Conservation (phyloP, 1,140 invertebrate species). For the Meloidogyne floridensis region DNA sequence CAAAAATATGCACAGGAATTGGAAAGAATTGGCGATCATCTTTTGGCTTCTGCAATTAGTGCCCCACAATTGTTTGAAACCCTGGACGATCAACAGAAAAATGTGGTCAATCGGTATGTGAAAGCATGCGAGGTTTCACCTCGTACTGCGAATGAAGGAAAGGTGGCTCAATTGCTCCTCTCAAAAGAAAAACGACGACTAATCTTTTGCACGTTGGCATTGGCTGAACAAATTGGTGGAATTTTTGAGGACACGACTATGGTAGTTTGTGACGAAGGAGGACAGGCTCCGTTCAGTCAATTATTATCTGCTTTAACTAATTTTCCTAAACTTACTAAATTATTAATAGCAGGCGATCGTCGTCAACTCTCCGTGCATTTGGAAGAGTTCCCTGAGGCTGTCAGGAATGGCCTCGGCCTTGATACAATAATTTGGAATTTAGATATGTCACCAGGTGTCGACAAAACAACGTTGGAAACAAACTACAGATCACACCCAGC, state of each 20-base stretch:
- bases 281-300: background rate
- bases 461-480: background rate
- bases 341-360: background rate
- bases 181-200: background rate
- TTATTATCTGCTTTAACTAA: background rate
- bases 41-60: background rate
- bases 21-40: background rate
- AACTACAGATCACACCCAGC: background rate
- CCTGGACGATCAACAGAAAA: background rate
- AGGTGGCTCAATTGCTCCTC: background rate
- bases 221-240: constrained; percentile 8
- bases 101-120: background rate
- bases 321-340: background rate
- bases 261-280: background rate
- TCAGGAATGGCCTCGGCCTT: background rate
- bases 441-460: background rate
- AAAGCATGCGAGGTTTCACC: background rate
- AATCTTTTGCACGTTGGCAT: background rate
- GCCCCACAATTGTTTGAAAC: background rate
- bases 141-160: background rate
- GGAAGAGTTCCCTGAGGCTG: background rate
- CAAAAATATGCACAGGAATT: background rate
- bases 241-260: background rate
- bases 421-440: constrained; percentile 2
- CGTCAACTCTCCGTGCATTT: background rate